Conservation (phyloP, 2,888 invertebrate genomes). For the Arrhopalites spinosus region DNA sequence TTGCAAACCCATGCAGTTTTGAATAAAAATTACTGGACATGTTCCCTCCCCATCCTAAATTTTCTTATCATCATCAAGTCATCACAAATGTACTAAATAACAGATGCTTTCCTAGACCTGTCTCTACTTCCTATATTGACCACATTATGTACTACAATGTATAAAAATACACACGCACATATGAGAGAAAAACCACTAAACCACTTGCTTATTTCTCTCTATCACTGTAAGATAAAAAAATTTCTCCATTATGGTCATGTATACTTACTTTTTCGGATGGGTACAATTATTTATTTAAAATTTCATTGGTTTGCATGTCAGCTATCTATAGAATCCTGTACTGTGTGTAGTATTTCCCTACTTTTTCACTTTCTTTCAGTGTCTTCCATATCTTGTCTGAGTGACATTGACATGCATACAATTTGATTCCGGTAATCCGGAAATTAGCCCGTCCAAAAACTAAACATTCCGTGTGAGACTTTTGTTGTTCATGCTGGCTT, state of each 20-base stretch:
- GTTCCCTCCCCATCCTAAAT: too few relatives aligned
- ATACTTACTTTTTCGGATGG: too few relatives aligned
- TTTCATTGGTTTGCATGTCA: not conserved
- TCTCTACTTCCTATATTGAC: too few relatives aligned
- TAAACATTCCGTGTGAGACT: too few relatives aligned
- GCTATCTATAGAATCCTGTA: not conserved
- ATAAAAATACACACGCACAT: slow-evolving; percentile 1
- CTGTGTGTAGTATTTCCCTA: not conserved
- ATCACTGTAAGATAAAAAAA: not conserved
- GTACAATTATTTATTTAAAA: too few relatives aligned
- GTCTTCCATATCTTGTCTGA: slow-evolving; percentile 3
- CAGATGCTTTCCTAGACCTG: too few relatives aligned
- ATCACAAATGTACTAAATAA: too few relatives aligned
- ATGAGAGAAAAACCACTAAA: slow-evolving; percentile 4
- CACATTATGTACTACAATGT: not conserved
- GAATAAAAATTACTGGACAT: too few relatives aligned
- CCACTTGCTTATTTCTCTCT: not conserved
- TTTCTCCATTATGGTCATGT: not conserved
- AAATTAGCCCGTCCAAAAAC: too few relatives aligned
- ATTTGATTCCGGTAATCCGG: not conserved
- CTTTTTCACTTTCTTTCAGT: not conserved
- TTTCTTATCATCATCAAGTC: too few relatives aligned
- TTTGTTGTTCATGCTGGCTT: too few relatives aligned
- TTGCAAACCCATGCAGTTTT: slow-evolving; percentile 7
- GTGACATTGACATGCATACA: not conserved